These are phyloP conservation scores for Cyanoderma ruficeps DNA, from an alignment of 2,113 vertebrate genomes.

Conservation along the genomic window DNA sequence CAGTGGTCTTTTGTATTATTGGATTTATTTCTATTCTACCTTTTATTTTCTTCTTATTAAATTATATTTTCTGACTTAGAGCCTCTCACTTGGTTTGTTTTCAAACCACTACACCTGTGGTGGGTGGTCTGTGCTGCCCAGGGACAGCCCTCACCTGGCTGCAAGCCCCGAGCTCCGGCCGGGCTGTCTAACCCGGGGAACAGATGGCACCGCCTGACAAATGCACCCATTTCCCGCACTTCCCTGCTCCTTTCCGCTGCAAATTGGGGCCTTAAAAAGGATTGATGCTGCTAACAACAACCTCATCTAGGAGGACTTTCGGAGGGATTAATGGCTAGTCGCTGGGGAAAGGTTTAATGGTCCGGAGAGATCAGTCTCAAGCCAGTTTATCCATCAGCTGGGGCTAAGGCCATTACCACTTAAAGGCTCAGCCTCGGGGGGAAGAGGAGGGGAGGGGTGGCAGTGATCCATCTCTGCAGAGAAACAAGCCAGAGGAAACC, in stretches of 20 bases:
- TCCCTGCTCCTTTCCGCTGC: neutral
- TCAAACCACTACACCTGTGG: no score
- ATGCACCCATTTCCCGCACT: neutral
- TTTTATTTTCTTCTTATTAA: no score
- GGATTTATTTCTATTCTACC: no score
- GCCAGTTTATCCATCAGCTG: slow-evolving; percentile 51
- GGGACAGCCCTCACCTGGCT: neutral
- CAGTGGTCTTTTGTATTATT: no score
- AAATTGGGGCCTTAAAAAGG: slow-evolving; percentile 36
- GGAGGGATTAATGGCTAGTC: slow-evolving; percentile 31
- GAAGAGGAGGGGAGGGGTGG: neutral
- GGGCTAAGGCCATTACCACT: neutral
- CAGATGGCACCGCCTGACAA: slow-evolving; percentile 13
- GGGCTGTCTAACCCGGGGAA: neutral
- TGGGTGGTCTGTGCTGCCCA: neutral
- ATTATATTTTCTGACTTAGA: no score
- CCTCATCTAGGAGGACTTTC: neutral
- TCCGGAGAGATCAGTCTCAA: slow-evolving; percentile 39
- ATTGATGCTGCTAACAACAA: slow-evolving; percentile 42
- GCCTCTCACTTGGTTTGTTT: no score
- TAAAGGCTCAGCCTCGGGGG: neutral
- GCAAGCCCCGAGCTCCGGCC: neutral
- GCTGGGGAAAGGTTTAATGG: slow-evolving; percentile 42
- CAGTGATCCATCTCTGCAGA: neutral
- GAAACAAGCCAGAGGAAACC: neutral